Conservation (phyloP, 2,113 vertebrate species). For the Ancistrus triradiatus region DNA sequence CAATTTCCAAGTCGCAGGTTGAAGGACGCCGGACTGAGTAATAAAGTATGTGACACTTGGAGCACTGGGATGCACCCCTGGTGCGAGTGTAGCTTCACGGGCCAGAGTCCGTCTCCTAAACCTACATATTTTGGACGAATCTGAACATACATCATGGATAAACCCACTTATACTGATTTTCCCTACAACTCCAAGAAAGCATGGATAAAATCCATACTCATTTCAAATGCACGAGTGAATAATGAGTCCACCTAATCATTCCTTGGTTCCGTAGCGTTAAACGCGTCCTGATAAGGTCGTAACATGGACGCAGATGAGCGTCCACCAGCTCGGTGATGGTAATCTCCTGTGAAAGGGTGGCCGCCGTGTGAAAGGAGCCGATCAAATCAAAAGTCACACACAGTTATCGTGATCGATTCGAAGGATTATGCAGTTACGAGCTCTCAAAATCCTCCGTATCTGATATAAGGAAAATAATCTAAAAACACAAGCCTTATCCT, state of each 20-base stretch:
- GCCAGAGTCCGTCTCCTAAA: too few relatives aligned
- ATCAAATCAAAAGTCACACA: constrained; percentile 42
- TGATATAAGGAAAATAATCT: too few relatives aligned
- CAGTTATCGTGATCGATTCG: constrained; percentile 31
- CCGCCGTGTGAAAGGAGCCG: constrained; percentile 26
- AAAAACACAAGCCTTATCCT: too few relatives aligned
- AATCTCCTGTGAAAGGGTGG: constrained; percentile 30
- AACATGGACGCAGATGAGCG: constrained; percentile 5
- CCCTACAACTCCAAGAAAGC: too few relatives aligned
- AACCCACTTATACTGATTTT: too few relatives aligned
- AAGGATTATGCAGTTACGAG: background rate
- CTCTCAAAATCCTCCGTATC: background rate
- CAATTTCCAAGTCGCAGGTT: too few relatives aligned
- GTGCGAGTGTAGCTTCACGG: too few relatives aligned
- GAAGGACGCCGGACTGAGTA: too few relatives aligned
- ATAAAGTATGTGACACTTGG: too few relatives aligned
- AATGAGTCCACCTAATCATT: background rate
- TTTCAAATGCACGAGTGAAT: background rate
- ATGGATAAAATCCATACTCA: background rate
- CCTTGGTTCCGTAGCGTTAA: constrained; percentile 13
- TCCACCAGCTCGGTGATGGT: constrained; percentile 17
- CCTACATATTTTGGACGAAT: too few relatives aligned
- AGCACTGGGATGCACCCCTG: too few relatives aligned
- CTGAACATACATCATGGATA: too few relatives aligned
- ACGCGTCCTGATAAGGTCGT: constrained; percentile 24